Conservation (phyloP, 2,888 invertebrate species). For the Agrochola circellaris region DNA sequence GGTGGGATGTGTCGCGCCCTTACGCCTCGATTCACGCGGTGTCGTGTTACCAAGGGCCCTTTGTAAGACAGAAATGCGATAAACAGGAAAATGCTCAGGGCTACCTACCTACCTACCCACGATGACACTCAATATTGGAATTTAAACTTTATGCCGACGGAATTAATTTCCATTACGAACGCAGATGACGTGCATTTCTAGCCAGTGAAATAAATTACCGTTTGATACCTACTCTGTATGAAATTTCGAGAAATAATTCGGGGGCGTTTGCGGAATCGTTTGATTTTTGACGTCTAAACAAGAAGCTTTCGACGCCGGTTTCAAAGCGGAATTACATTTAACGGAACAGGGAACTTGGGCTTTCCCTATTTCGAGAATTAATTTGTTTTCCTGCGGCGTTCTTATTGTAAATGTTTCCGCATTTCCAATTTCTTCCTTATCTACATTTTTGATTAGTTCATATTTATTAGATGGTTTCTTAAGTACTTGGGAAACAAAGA, state of each 20-base stretch:
- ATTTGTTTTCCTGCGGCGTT: slow-evolving; percentile 62
- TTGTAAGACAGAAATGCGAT: slow-evolving; percentile 72
- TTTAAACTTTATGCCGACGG: slow-evolving; percentile 47
- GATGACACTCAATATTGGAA: slow-evolving; percentile 46
- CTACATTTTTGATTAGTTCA: slow-evolving; percentile 57
- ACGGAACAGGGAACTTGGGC: slow-evolving; percentile 46
- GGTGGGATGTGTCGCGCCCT: slow-evolving; percentile 72
- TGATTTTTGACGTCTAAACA: slow-evolving; percentile 63
- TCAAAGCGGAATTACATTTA: slow-evolving; percentile 62
- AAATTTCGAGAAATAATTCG: slow-evolving; percentile 55
- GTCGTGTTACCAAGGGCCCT: slow-evolving; percentile 74
- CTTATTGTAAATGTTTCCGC: slow-evolving; percentile 59
- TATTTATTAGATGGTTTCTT: slow-evolving; percentile 36
- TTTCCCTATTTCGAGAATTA: slow-evolving; percentile 62
- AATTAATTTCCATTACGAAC: slow-evolving; percentile 59
- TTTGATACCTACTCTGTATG: slow-evolving; percentile 37
- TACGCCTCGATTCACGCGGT: slow-evolving; percentile 76
- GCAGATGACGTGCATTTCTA: slow-evolving; percentile 63
- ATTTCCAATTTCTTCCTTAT: slow-evolving; percentile 54
- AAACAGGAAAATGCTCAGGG: slow-evolving; percentile 80
- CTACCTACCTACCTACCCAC: slow-evolving; percentile 40
- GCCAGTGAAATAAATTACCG: slow-evolving; percentile 65
- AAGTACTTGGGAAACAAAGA: slow-evolving; percentile 8
- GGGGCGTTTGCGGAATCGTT: slow-evolving; percentile 37
- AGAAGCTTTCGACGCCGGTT: slow-evolving; percentile 46